Conservation (phyloP, 2,797 vertebrate species). For the Epinephelus malabaricus region DNA sequence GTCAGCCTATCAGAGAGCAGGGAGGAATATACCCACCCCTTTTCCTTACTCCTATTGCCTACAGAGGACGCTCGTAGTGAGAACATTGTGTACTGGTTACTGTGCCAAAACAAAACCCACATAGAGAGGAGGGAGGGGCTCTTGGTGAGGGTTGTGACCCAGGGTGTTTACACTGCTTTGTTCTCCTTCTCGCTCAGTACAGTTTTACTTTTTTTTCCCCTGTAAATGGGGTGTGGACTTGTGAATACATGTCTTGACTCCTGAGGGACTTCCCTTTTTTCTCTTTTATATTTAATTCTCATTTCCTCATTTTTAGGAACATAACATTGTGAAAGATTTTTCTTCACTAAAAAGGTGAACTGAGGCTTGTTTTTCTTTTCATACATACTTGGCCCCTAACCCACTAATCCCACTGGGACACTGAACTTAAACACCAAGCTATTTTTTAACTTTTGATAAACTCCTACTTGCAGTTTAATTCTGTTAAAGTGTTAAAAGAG, state of each 20-base stretch:
- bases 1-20: constrained; percentile 76
- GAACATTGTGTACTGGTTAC: constrained; percentile 85
- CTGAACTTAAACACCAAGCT: background rate
- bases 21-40: constrained; percentile 68
- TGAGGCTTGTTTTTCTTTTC: constrained; percentile 29
- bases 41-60: constrained; percentile 68
- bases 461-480: constrained; percentile 2
- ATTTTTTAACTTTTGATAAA: background rate
- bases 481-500: background rate
- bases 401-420: background rate
- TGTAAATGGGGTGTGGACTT: constrained; percentile 49
- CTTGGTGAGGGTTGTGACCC: constrained; percentile 76
- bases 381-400: background rate
- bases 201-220: constrained; percentile 31
- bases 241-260: constrained; percentile 48
- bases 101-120: constrained; percentile 83
- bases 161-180: constrained; percentile 80
- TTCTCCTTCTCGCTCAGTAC: constrained; percentile 59
- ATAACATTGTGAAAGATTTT: constrained; percentile 50
- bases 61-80: constrained; percentile 69
- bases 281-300: background rate
- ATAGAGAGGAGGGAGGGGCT: constrained; percentile 58
- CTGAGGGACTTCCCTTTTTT: constrained; percentile 47
- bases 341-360: background rate
- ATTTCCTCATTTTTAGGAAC: constrained; percentile 49